Evolutionary conservation across 2,797 vertebrate genomes (phyloP).

Genomic region (Chrosomus eos): DNA sequence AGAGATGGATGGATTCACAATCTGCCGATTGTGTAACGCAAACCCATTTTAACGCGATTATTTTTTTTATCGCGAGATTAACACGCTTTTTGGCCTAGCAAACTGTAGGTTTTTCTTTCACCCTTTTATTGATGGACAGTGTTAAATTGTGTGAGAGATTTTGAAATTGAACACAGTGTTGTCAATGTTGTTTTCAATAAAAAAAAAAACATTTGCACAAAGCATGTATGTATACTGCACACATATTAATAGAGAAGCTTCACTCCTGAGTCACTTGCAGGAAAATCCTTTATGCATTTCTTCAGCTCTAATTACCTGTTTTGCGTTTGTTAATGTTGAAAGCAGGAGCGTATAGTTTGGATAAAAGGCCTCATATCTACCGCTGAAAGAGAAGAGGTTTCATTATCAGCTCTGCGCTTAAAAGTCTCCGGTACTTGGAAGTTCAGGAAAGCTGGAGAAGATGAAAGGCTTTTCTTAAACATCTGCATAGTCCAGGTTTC

Average conservation of each 20-base stretch:
- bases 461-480: slow-evolving; percentile 97
- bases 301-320: slow-evolving; percentile 75
- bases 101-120: too few relatives aligned
- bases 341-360: slow-evolving; percentile 69
- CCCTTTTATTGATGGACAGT: too few relatives aligned
- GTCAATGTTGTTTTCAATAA: too few relatives aligned
- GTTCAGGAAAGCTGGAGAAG: slow-evolving; percentile 83
- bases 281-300: slow-evolving; percentile 53
- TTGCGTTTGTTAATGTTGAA: slow-evolving; percentile 75
- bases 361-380: slow-evolving; percentile 72
- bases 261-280: neutral
- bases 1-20: neutral
- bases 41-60: too few relatives aligned
- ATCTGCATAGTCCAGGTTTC: slow-evolving; percentile 91
- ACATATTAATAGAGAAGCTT: neutral
- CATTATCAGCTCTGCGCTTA: slow-evolving; percentile 93
- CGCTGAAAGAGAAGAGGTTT: slow-evolving; percentile 78
- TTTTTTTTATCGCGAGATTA: too few relatives aligned
- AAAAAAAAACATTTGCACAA: too few relatives aligned
- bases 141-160: too few relatives aligned
- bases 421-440: slow-evolving; percentile 88
- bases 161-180: too few relatives aligned
- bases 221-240: too few relatives aligned
- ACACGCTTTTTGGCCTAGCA: too few relatives aligned
- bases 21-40: too few relatives aligned